Conservation (phyloP, 2,113 vertebrate species). For the Entosphenus tridentatus region DNA sequence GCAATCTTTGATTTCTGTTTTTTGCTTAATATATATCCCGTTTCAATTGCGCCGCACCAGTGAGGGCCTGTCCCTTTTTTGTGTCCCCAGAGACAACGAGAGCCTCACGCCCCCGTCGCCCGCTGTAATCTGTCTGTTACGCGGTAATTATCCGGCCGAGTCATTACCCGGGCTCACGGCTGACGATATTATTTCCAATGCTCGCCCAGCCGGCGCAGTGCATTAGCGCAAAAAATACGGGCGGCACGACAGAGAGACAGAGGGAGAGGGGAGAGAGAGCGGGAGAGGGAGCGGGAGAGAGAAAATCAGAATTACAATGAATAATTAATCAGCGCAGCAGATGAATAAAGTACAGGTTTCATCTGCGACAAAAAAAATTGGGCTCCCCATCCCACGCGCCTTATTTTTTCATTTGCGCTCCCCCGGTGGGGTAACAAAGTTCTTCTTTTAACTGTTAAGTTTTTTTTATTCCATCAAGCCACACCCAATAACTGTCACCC, state of each 20-base stretch:
- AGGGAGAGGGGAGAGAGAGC: too few species aligned
- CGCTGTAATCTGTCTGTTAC: background rate
- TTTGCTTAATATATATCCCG: too few species aligned
- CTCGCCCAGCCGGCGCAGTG: slow-evolving; percentile 1
- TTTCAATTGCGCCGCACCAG: too few species aligned
- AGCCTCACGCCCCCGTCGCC: background rate
- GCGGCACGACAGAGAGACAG: too few species aligned
- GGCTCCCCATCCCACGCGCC: background rate
- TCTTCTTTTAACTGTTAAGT: too few species aligned
- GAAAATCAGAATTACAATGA: slow-evolving; percentile 6
- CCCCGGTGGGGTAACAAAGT: too few species aligned
- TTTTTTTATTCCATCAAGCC: too few species aligned
- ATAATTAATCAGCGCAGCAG: slow-evolving; percentile 4
- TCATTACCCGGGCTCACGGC: slow-evolving; percentile 1
- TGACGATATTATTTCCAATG: slow-evolving; percentile 5
- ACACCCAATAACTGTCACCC: too few species aligned
- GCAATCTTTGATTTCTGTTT: too few species aligned
- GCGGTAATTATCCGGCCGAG: slow-evolving; percentile 4
- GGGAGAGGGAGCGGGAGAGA: background rate
- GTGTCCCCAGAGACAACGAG: too few species aligned
- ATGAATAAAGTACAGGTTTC: slow-evolving; percentile 5
- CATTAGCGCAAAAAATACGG: background rate
- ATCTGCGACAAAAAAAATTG: slow-evolving; percentile 2
- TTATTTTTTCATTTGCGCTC: too few species aligned
- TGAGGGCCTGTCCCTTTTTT: too few species aligned